Evolutionary conservation across 1,140 invertebrate genomes (phyloP).

Genomic region (Sarcophaga peregrina): DNA sequence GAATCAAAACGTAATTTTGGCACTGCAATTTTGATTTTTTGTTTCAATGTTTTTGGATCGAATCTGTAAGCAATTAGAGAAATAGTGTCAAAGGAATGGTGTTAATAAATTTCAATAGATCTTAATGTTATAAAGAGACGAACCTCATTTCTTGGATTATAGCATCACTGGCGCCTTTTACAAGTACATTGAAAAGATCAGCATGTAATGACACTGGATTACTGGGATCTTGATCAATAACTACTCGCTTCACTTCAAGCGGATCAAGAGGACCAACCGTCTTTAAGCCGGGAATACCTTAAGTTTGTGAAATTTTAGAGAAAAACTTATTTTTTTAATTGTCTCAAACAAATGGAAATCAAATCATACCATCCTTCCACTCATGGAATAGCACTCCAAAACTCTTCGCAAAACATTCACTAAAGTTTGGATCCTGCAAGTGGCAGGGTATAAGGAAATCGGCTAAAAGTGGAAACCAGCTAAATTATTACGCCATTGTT

Average conservation of each 20-base stretch:
- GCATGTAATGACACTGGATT: slow-evolving; percentile 49
- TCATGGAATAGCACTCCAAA: slow-evolving; percentile 51
- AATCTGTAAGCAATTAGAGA: slow-evolving; percentile 19
- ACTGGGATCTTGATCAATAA: slow-evolving; percentile 48
- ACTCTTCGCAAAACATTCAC: slow-evolving; percentile 51
- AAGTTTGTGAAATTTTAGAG: neutral
- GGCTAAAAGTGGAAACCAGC: slow-evolving; percentile 47
- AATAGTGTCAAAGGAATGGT: neutral
- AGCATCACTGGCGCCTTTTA: slow-evolving; percentile 41
- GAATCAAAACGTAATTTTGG: slow-evolving; percentile 74
- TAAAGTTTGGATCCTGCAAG: slow-evolving; percentile 48
- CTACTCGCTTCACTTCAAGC: slow-evolving; percentile 45
- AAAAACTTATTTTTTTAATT: neutral
- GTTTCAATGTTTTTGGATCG: slow-evolving; percentile 2
- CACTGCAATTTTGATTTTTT: slow-evolving; percentile 51
- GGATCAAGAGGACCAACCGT: slow-evolving; percentile 48
- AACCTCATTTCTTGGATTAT: slow-evolving; percentile 12
- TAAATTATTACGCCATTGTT: neutral
- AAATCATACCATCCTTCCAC: slow-evolving; percentile 53
- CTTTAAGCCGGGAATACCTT: slow-evolving; percentile 49
- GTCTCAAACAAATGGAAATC: neutral
- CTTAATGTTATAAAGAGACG: slow-evolving; percentile 26
- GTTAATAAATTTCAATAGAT: neutral
- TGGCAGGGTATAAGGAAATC: slow-evolving; percentile 52
- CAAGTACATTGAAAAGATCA: slow-evolving; percentile 47